Evolutionary conservation across 2,888 invertebrate species (phyloP), one percentile per base, ranked within the genome.

Genomic region (Limnephilus marmoratus): DNA sequence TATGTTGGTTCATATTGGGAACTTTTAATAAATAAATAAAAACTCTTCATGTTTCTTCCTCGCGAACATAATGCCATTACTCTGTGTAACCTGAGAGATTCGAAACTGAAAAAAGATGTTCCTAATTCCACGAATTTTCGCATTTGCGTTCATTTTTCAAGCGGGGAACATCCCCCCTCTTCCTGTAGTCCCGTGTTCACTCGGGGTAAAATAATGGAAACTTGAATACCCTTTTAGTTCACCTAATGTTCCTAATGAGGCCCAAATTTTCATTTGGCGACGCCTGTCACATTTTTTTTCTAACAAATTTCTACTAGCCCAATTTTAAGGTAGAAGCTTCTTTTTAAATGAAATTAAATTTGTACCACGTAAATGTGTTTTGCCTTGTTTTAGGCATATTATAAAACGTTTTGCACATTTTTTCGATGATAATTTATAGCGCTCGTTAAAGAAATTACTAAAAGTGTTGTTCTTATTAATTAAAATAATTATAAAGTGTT

Each of bases 141-240:
- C 68, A 68, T 85, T 85, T 18, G 2, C 85, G 41, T 37, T 85
- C 85, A 85, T 85, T 37, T 85, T 85, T 85, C 85, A 85, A 85
- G 68, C 68, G 68, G 68, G 68, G 68, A 68, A 41, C 34, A 85
- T 41, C 34, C 9, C 85, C 41, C 24, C 41, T 31, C 82, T 85
- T 85, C 41, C 41, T 34, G 82, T 82, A 34, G 13, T 82, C 82
- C 41, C 85, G 24, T 85, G 41, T 85, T 41, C 37, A n/a, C 85
- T 37, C 37, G 85, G 85, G 24, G 68, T 68, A 68, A 88, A 83
- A 85, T 90, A 90, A 91, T 90, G 91, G 68, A 82, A 85, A 85
- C 85, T 91, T 91, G 90, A 91, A 91, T 90, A 90, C 89, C 85
- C 89, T 85, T 89, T 91, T 80, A 91, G 90, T 45, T 89, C 85